Conservation (phyloP, 2,888 invertebrate species). For the Smittia sp. region DNA sequence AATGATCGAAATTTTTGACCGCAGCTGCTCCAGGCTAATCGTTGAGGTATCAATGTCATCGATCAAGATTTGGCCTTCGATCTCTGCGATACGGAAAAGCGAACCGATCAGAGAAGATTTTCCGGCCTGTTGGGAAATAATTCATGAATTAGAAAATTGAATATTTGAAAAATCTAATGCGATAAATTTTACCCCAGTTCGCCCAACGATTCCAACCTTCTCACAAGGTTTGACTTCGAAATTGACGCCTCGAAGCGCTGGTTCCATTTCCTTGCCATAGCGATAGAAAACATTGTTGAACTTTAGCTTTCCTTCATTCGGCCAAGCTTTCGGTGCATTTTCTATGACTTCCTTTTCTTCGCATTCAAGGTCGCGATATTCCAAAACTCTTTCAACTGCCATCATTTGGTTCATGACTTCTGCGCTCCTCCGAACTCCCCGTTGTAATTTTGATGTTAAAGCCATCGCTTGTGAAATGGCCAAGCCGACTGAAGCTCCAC, state of each 20-base stretch:
- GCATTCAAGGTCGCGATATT: constrained; percentile 63
- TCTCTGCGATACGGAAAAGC: constrained; percentile 58
- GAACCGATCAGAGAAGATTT: constrained; percentile 69
- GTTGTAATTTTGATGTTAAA: constrained; percentile 59
- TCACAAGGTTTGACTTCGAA: constrained; percentile 56
- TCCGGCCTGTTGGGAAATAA: constrained; percentile 60
- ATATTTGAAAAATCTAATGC: not conserved
- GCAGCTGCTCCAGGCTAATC: constrained; percentile 61
- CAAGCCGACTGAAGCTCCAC: constrained; percentile 56
- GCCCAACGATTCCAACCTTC: constrained; percentile 62
- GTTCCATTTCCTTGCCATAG: constrained; percentile 76
- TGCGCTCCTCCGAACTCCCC: constrained; percentile 73
- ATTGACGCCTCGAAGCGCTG: constrained; percentile 72
- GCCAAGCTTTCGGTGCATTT: constrained; percentile 53
- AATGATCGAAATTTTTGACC: constrained; percentile 63
- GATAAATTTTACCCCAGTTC: constrained; percentile 56
- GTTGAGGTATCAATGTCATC: constrained; percentile 63
- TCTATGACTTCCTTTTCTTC: constrained; percentile 48
- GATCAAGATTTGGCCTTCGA: constrained; percentile 65
- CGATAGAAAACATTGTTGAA: constrained; percentile 59
- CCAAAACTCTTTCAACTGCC: constrained; percentile 70
- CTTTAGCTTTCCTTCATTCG: constrained; percentile 54
- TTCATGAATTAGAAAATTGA: not conserved
- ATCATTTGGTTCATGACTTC: constrained; percentile 66
- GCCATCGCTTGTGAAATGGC: constrained; percentile 57